Base-by-base conservation (phyloP, 2,797 vertebrate species). In the Odontamblyopus lacepedii region DNA sequence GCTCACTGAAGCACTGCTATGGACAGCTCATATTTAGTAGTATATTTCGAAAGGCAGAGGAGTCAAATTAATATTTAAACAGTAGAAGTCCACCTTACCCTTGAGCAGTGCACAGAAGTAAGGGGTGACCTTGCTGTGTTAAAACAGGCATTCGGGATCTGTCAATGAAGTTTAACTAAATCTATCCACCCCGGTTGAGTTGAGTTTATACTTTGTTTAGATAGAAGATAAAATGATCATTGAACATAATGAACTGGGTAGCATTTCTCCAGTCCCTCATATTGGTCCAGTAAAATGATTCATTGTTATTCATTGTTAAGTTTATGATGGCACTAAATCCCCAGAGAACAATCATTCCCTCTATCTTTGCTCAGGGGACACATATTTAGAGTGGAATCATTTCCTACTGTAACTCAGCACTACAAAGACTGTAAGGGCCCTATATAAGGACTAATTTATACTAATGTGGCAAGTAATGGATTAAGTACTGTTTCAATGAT, bases 241-340 rank as follows among this genome's bases (percentile, higher is more conserved):
- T 29, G 29, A 60, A 60, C 29, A 30, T 60, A 16, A 29, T 60
- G 57, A 7, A 5, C 4, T 60, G 12, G 15, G 12, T 15, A 13
- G 4, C 13, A 48, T 57, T 57, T 27, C 26, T 26, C 57, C 3
- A 6, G 27, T 60, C 13, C 2, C 13, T 6, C 11, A 16, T 48
- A 48, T 15, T 48, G 12, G 4, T 35, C 41, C 41, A 51, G 15
- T 18, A 3, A 66, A 50, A 19, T 6, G 18, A 66, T 50, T 50
- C 26, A 50, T 26, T 66, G 63, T 51, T 66, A 50, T 50, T 50
- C 35, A 38, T 38, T 38, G 35, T 15, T 4, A 19, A 13, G 23
- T 66, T 66, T 29, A 66, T 65, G 63, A 65, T 29, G 26, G 2
- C 44, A 65, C n/a, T 64, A 48, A 64, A 29, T 50, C 23, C 50